Evolutionary conservation across 1,140 invertebrate genomes (phyloP).

Genomic region (Musca vetustissima): DNA sequence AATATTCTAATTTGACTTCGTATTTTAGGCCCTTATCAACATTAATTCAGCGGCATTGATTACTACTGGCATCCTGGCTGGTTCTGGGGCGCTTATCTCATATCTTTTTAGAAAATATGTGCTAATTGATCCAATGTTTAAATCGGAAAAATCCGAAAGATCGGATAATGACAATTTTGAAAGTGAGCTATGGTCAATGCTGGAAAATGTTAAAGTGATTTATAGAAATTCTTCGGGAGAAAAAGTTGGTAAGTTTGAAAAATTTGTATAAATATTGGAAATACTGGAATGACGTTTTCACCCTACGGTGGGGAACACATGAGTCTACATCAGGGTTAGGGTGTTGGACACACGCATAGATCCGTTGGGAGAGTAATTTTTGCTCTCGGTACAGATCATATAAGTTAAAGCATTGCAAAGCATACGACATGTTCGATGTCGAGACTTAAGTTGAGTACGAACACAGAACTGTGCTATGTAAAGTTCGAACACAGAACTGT

Average conservation of each 20-base stretch:
- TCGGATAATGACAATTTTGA: constrained; percentile 12
- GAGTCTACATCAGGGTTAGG: no score
- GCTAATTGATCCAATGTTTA: not conserved
- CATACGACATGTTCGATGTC: no score
- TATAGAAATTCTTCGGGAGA: constrained; percentile 43
- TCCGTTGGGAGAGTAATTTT: no score
- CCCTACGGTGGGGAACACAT: no score
- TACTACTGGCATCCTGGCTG: constrained; percentile 39
- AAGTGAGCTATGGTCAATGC: constrained; percentile 20
- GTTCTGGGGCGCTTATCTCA: constrained; percentile 33
- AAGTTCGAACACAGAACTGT: no score
- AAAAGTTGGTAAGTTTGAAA: constrained; percentile 37
- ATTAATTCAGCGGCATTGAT: constrained; percentile 43
- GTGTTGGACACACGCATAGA: no score
- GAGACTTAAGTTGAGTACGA: no score
- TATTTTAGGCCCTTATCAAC: constrained; percentile 31
- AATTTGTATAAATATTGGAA: no score
- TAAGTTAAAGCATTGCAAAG: no score
- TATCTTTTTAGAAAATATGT: constrained; percentile 37
- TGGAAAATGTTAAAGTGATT: constrained; percentile 45
- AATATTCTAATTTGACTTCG: not conserved
- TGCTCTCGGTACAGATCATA: no score
- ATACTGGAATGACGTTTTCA: no score
- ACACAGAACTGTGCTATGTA: no score
- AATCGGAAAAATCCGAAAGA: constrained; percentile 9